Base-by-base conservation (phyloP, 2,888 invertebrate species). In the Orthosia gracilis region DNA sequence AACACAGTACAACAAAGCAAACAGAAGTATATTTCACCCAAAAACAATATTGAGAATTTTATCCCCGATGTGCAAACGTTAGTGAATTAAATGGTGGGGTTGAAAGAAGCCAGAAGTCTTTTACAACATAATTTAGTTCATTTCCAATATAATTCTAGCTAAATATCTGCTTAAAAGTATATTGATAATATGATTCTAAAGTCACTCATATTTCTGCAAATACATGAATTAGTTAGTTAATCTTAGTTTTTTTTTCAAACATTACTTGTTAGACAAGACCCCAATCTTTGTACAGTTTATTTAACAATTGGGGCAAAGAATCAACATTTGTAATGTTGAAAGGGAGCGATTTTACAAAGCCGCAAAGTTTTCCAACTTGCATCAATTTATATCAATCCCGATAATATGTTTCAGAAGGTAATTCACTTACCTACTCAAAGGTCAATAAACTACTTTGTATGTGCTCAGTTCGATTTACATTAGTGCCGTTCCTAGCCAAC, bases 401-500 rank as follows among this genome's bases (percentile, higher is more conserved):
- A 23, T 4, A 17, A 12, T 13, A 55, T n/a, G 54, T 55, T 13
- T 26, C 2, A 15, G 18, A 58, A 47, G 21, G 4, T 21, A 21
- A 47, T 40, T 31, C n/a, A 52, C 40, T 40, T 17, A 26, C 26
- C 26, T 26, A 54, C 18, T 49, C 12, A 55, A 64, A 67, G 15
- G 15, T 57, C 26, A 57, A 21, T 31, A 23, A 65, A 57, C 50
- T 58, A 40, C 11, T 49, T 21, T 76, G 71, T 66, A 82, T 81
- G 82, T 76, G 84, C 72, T 68, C 69, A 80, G 57, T 31, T 52
- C 67, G 40, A 67, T 49, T 62, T 45, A 55, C 52, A 18, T 78
- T 87, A 88, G 80, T 78, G 69, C 83, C 86, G 77, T 87, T 86
- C 49, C 59, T 75, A 73, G 73, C 63, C n/a, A 82, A 79, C 66